Percentiles rank a stretch among this genome's conserved stretches.
Evolutionary conservation across 2,888 invertebrate species (phyloP).

Genomic region (Colostygia pectinataria): DNA sequence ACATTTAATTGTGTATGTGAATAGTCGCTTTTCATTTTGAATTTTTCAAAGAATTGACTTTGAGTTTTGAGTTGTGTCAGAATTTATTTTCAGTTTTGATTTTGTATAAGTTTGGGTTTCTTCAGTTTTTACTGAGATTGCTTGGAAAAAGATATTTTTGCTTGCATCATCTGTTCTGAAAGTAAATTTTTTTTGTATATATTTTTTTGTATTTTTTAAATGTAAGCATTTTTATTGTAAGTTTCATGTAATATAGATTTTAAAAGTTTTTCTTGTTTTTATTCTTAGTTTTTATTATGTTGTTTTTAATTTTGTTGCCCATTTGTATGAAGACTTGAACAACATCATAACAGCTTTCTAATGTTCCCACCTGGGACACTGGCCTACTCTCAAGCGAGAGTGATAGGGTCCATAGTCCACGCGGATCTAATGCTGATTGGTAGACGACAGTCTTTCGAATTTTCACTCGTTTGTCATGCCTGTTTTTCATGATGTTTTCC

Average conservation of each 20-base stretch:
- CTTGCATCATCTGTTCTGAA: conserved; percentile 13
- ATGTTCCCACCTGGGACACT: too few species aligned
- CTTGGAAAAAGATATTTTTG: conserved; percentile 13
- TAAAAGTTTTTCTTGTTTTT: conserved; percentile 21
- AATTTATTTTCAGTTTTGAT: conserved; percentile 16
- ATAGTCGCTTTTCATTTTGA: conserved; percentile 10
- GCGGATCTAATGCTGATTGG: too few species aligned
- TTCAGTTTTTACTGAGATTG: conserved; percentile 13
- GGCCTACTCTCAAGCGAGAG: too few species aligned
- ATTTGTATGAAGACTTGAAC: too few species aligned
- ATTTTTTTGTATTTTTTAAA: conserved; percentile 28
- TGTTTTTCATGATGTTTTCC: too few species aligned
- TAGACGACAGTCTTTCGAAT: too few species aligned
- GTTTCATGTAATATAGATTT: conserved; percentile 35
- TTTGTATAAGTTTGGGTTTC: conserved; percentile 8
- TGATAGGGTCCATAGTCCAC: too few species aligned
- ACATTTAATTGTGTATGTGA: conserved; percentile 1
- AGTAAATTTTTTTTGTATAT: conserved; percentile 31
- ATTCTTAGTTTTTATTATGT: not conserved
- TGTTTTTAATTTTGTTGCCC: too few species aligned
- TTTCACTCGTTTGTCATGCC: too few species aligned
- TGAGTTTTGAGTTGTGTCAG: conserved; percentile 18
- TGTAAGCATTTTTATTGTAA: conserved; percentile 28
- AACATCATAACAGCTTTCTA: too few species aligned
- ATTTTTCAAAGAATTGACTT: conserved; percentile 20